Conservation (phyloP, 2,888 invertebrate species). For the Agonopterix arenella region DNA sequence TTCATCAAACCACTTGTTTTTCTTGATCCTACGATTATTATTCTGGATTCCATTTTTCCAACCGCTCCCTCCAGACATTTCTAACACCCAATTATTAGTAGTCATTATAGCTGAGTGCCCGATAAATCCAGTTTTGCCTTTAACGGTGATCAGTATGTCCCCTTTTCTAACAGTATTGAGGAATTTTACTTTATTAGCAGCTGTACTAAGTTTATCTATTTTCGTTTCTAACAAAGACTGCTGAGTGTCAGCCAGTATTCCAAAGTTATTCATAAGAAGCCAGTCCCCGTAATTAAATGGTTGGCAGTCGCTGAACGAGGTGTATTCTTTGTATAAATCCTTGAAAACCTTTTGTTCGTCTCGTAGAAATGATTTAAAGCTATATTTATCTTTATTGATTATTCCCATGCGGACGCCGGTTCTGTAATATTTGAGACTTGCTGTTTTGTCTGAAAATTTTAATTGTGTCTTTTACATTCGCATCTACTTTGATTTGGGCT, state of each 20-base stretch:
- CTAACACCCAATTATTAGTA: constrained; percentile 35
- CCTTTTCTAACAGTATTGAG: constrained; percentile 35
- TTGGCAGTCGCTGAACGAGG: constrained; percentile 26
- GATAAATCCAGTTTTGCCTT: constrained; percentile 32
- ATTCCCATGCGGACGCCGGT: constrained; percentile 43
- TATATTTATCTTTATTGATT: constrained; percentile 52
- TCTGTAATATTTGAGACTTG: constrained; percentile 29
- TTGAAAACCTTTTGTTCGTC: constrained; percentile 45
- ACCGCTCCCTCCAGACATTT: constrained; percentile 39
- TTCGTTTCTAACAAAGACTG: constrained; percentile 43
- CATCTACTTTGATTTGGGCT: too few relatives aligned
- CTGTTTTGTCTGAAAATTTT: constrained; percentile 25
- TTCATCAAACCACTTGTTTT: constrained; percentile 39
- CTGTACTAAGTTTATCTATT: constrained; percentile 38
- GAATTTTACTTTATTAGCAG: constrained; percentile 39
- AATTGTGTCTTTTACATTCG: constrained; percentile 15
- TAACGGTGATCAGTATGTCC: constrained; percentile 37
- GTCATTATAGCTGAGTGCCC: constrained; percentile 51
- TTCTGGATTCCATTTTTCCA: constrained; percentile 30
- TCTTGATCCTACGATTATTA: constrained; percentile 32
- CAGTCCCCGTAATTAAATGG: constrained; percentile 48
- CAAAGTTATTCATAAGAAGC: constrained; percentile 51
- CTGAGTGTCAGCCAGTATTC: constrained; percentile 41
- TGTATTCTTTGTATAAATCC: constrained; percentile 35
- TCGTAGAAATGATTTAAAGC: constrained; percentile 35